Conservation (phyloP, 2,888 invertebrate genomes). For the Rhodophaea formosa region DNA sequence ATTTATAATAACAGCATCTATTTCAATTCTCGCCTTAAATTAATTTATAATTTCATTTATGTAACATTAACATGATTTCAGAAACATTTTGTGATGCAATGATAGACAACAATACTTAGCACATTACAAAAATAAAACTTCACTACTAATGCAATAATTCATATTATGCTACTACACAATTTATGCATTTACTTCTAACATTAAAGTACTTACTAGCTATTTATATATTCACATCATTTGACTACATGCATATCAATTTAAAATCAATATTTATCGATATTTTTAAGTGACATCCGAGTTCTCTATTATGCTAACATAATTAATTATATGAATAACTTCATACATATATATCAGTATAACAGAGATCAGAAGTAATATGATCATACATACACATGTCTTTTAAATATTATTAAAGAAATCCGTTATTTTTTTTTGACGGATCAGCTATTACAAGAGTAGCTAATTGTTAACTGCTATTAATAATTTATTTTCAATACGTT, state of each 20-base stretch:
- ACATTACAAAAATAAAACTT: constrained; percentile 7
- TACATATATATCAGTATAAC: too few relatives aligned
- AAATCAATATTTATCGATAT: background rate
- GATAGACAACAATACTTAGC: background rate
- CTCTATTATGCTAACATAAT: background rate
- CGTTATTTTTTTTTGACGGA: background rate
- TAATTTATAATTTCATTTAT: background rate
- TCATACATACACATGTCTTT: too few relatives aligned
- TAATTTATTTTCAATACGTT: constrained; percentile 2
- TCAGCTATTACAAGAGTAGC: background rate
- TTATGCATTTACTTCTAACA: constrained; percentile 1
- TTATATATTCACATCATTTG: background rate
- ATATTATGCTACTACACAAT: constrained; percentile 5
- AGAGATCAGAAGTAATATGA: too few relatives aligned
- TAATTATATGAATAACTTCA: too few relatives aligned
- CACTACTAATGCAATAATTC: constrained; percentile 1
- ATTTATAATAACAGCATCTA: background rate
- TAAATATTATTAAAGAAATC: background rate
- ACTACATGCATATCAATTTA: background rate
- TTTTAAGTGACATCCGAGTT: background rate
- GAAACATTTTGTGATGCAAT: constrained; percentile 7
- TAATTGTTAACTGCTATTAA: background rate
- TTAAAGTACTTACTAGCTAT: constrained; percentile 2
- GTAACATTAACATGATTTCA: background rate
- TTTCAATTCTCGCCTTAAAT: background rate